Evolutionary conservation across 2,888 invertebrate species (phyloP), one percentile per base, ranked within the genome.

Genomic region (Heliconius charithonia): DNA sequence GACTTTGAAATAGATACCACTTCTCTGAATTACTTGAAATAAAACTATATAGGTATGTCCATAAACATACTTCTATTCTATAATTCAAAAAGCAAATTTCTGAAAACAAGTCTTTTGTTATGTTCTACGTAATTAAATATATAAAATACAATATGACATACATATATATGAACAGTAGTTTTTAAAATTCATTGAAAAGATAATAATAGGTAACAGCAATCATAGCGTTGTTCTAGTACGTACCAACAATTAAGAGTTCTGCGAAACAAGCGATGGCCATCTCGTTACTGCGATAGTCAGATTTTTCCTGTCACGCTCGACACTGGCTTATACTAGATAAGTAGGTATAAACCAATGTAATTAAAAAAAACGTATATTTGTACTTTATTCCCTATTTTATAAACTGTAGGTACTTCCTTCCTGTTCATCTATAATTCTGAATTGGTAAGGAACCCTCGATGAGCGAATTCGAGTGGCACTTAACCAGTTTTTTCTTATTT

Each of bases 251-350:
- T 86, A 87, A 84, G 73, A 80, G 84, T 92, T 91, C 91, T 85
- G 82, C 87, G 91, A 90, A 92, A 84, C 80, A 70, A 74, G 65
- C 84, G 87, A 89, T 89, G 87, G 85, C 85, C 87, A 91, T 90
- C 86, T 85, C 86, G 88, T 87, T 88, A 85, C 83, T 84, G 67
- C 25, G 41, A 74, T 78, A 66, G 62, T 56, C 73, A 74, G 78
- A 88, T 86, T 88, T 90, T 92, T 92, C 92, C 91, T 91, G 92
- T 92, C 93, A 89, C 89, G 91, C 88, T 88, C 87, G 85, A 56
- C 59, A 59, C 51, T n/a, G 27, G 29, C 62, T 29, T 41, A 22
- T 65, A 63, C 63, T 62, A 62, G 16, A 71, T 51, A 22, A 19
- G 3, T 59, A 59, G 59, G n/a, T 59, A 59, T 12, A n/a, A 56